Evolutionary conservation across 2,113 vertebrate species (phyloP), one percentile per base, ranked within the genome.

Genomic region (Alexandromys fortis): DNA sequence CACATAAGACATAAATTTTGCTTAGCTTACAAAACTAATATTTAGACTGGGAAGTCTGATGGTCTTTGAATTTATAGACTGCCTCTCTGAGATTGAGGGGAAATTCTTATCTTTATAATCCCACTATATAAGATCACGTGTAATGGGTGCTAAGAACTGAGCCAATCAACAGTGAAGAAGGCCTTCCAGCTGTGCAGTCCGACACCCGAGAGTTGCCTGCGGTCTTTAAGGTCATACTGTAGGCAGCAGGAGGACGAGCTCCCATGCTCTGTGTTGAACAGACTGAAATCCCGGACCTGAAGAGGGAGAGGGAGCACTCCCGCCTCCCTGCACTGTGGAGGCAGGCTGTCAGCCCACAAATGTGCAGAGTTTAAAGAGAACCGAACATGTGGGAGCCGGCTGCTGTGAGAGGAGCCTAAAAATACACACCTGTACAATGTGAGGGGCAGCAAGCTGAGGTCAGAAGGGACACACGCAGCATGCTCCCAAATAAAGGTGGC

Each of bases 331-430:
- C 2, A 6, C 78, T 47, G 77, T 21, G 83, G 88, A 88, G 61
- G 87, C 49, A 83, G 83, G 33, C 65, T 76, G 95, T 79, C 90
- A 94, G 85, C 83, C 94, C 79, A 83, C 11, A 52, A 9, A 45
- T 47, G 49, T 63, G 75, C 87, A 81, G 42, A 90, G 82, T 45
- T 91, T 35, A 67, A 88, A 86, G 82, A 92, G 92, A 86, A 83
- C 42, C 61, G 52, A 78, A 79, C n/a, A 76, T 65, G 72, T 93
- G 95, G 88, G 75, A 65, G 61, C 67, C 70, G 90, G 45, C 63
- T 22, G 35, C 68, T 58, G 63, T 33, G 52, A 83, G 89, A 86
- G 38, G 47, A 94, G 49, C 45, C 95, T 94, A 94, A 97, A 97
- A 96, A 95, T 95, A 96, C 7, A 30, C 7, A 38, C 47, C 90